Evolutionary conservation across 2,888 invertebrate genomes (phyloP).

Genomic region (Morpho achilles): DNA sequence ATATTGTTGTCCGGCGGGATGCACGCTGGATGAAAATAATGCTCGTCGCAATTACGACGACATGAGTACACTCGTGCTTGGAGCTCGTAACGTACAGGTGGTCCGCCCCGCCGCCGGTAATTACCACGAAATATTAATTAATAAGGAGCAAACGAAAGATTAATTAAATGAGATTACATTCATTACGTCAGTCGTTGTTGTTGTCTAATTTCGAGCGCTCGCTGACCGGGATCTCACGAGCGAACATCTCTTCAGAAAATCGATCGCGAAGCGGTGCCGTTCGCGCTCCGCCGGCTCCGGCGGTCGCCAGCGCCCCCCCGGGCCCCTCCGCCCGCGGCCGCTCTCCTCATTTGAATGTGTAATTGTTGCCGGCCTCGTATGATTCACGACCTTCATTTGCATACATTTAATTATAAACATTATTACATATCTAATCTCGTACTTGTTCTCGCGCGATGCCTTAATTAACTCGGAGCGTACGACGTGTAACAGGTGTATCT

Average conservation of each 20-base stretch:
- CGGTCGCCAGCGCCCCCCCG: too few species aligned
- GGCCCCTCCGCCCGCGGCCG: background rate
- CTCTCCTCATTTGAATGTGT: constrained; percentile 19
- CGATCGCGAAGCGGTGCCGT: too few species aligned
- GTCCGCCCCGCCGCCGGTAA: constrained; percentile 2
- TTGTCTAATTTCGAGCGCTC: constrained; percentile 17
- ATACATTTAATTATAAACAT: constrained; percentile 27
- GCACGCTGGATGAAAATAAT: too few species aligned
- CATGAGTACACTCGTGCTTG: too few species aligned
- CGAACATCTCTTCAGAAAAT: too few species aligned
- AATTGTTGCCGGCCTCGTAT: constrained; percentile 19
- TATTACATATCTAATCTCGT: constrained; percentile 22
- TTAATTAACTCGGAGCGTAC: constrained; percentile 22
- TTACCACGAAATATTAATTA: constrained; percentile 14
- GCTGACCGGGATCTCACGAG: too few species aligned
- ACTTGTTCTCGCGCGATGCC: constrained; percentile 22
- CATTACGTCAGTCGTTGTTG: constrained; percentile 19
- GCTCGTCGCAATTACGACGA: too few species aligned
- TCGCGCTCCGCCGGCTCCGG: too few species aligned
- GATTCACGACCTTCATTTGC: constrained; percentile 20
- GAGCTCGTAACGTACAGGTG: background rate
- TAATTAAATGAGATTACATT: constrained; percentile 25
- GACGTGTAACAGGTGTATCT: constrained; percentile 22
- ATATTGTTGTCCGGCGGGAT: too few species aligned
- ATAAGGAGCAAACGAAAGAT: constrained; percentile 19